Base-by-base conservation (phyloP, 2,888 invertebrate species). In the Oxystoma pomonae region DNA sequence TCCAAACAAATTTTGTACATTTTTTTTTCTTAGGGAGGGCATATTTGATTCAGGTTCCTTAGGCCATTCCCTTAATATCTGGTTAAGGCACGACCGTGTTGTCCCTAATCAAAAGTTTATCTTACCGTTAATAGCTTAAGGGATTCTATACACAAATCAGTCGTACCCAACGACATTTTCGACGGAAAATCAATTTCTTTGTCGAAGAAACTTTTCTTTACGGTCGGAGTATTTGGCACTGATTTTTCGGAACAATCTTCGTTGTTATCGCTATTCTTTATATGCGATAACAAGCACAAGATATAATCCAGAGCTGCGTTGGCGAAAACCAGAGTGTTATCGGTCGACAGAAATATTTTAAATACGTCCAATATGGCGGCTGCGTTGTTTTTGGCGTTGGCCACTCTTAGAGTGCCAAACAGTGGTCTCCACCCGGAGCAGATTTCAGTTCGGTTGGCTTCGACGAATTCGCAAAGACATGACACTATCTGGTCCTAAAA, bases 371-470 rank as follows among this genome's bases (percentile, higher is more conserved):
- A 81, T 64, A 93, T 87, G 0, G 90, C 88, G 0, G 87, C 85
- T 19, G 89, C 87, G 70, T 90, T 90, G 72, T 81, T 85, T 65
- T 82, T 77, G 72, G 85, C 84, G 72, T 90, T 90, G 0, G 96
- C 95, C 55, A 95, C 94, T 18, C 96, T 86, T 55, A 98, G 81
- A 0, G 97, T 96, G 12, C 96, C 96, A 76, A 98, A 98, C 1
- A 98, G 81, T 0, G 98, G 95, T 60, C 97, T 85, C 98, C 98
- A 98, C 0, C 98, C 98, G 0, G 96, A 96, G 69, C 93, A 87
- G 53, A 98, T 95, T 82, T 97, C 96, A 65, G 91, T 90, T 71
- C 94, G 86, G 78, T 94, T 96, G 0, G 94, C 94, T 80, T 97
- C 96, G 0, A 98, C 97, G 73, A 98, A 94, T 80, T 96, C 96